Evolutionary conservation across 2,113 vertebrate genomes (phyloP).

Genomic region (Rhineura floridana): DNA sequence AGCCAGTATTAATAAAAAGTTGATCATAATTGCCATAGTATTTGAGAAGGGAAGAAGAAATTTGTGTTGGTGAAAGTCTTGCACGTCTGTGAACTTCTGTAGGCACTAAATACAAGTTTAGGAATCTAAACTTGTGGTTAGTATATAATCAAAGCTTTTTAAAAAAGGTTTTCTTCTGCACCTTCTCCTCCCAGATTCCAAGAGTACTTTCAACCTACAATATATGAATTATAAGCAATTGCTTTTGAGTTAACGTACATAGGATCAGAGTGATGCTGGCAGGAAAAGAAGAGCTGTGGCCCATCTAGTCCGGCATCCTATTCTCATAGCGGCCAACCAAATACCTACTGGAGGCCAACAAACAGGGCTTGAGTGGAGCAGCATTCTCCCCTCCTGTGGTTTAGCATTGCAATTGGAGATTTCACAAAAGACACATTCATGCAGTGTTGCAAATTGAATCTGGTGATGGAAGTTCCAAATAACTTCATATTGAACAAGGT

Average conservation of each 20-base stretch:
- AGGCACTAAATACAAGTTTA: neutral
- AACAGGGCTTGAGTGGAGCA: no score
- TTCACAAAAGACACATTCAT: neutral
- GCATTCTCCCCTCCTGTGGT: no score
- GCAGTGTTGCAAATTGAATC: neutral
- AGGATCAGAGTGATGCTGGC: neutral
- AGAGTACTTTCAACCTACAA: neutral
- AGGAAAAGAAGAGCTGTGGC: no score
- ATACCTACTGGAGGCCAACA: no score
- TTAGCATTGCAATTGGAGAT: neutral
- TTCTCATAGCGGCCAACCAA: no score
- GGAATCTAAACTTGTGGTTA: neutral
- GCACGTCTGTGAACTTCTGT: neutral
- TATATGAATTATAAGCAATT: neutral
- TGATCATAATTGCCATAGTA: neutral
- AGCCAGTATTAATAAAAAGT: constrained; percentile 12
- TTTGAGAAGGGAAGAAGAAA: neutral
- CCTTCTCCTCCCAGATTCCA: neutral
- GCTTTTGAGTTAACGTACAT: neutral
- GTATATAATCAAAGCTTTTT: neutral
- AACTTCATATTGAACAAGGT: neutral
- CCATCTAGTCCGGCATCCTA: no score
- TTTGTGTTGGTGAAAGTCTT: neutral
- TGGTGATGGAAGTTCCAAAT: neutral
- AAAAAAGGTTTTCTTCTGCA: neutral